Evolutionary conservation across 2,797 vertebrate genomes (phyloP), one percentile per base, ranked within the genome.

Genomic region (Somateria mollissima): DNA sequence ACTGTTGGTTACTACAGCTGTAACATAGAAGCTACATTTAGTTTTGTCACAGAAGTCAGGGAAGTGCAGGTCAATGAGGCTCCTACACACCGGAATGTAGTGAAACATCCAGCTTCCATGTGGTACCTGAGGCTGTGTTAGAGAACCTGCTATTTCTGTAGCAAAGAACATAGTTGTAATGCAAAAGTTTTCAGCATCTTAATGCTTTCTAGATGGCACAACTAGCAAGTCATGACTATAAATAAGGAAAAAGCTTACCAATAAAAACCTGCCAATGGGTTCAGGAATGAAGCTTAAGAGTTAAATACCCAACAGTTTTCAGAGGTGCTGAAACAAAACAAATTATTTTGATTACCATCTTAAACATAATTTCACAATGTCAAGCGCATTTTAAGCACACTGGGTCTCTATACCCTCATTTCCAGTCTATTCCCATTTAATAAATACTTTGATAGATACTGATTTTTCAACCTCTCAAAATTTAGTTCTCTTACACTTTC

Each of bases 291-390:
- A 76, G n/a, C 9, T 25, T 66, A 10, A 43, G 43, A 79, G 20
- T 58, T 61, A 65, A 19, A 80, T 34, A 39, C 18, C 61, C 10
- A 18, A 13, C 30, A 2, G 22, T 83, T 70, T 85, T 80, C 49
- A 58, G 15, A 41, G 39, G 16, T 80, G 17, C 49, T 79, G 56
- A 67, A 81, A 65, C 5, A 27, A 83, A 89, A 47, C 15, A 27
- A 18, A 5, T 72, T 30, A 22, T 27, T 79, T 78, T 64, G 8
- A 57, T 28, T 12, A 4, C 75, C 34, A 51, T 9, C 9, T 62
- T 79, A n/a, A 10, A 71, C 62, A 34, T 75, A 56, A 74, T 87
- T 90, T 83, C 54, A 45, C 45, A 89, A 36, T 64, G 87, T 43
- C 14, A 76, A 85, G 36, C 43, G 11, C 13, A 34, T 24, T 1